These are phyloP conservation scores for Drosophila albomicans DNA, from an alignment of 1,140 invertebrate genomes.

Conservation along the genomic window DNA sequence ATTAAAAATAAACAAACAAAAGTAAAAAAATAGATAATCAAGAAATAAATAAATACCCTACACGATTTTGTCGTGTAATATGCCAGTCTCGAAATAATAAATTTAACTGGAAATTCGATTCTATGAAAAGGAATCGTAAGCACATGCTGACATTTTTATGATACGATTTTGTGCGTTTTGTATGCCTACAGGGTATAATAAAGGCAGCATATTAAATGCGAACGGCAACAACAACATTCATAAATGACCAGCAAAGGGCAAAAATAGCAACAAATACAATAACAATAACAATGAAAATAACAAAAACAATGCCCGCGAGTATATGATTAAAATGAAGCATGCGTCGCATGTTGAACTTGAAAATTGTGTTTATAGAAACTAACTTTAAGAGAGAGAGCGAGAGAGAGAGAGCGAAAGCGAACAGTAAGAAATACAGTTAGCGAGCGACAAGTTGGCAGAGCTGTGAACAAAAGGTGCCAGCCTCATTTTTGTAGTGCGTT, in stretches of 20 bases:
- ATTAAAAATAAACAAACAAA: no score
- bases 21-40: no score
- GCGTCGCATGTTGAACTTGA: conserved; percentile 65
- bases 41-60: no score
- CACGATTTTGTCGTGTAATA: no score
- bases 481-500: background rate
- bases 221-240: conserved; percentile 43
- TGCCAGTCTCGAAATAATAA: no score
- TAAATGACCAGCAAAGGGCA: conserved; percentile 14
- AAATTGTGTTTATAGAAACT: conserved; percentile 21
- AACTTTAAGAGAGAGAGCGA: background rate
- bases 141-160: conserved; percentile 1
- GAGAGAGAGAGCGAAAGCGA: background rate
- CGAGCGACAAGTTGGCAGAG: background rate
- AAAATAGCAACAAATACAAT: conserved; percentile 3
- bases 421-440: background rate
- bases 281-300: conserved; percentile 22
- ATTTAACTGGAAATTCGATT: background rate
- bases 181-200: conserved; percentile 30
- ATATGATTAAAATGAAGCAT: conserved; percentile 63
- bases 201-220: conserved; percentile 54
- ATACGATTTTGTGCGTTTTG: conserved; percentile 1
- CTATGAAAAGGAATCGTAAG: background rate
- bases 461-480: background rate
- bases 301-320: conserved; percentile 43